Base-by-base conservation (phyloP, 2,797 vertebrate species). In the Astyanax mexicanus region DNA sequence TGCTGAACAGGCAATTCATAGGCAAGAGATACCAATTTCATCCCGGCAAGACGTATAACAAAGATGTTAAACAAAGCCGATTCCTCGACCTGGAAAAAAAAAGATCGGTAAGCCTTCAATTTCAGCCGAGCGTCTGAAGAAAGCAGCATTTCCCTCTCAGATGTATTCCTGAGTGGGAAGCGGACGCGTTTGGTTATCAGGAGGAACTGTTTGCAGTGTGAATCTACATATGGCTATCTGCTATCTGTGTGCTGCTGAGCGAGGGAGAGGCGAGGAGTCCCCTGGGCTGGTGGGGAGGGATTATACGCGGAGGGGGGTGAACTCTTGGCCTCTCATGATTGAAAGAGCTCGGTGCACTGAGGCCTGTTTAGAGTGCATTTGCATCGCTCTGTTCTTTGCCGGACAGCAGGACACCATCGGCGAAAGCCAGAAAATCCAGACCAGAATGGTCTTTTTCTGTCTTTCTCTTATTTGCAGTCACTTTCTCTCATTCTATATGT, bases 321-420 rank as follows among this genome's bases (percentile, higher is more conserved):
- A 92, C 93, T 92, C 84, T 90, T 93, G 92, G 85, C 92, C 91
- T 85, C 84, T 84, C 84, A 86, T 93, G 92, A 94, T 93, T 93
- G 92, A 93, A 93, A 92, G 90, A 92, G 89, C 90, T 88, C 80
- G 81, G 73, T 88, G 85, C 89, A 89, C 88, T 91, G 89, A 87
- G 90, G 86, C 87, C 89, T 91, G 91, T 93, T 94, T 93, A 92
- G 92, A 92, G 91, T 91, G 88, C 88, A 93, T 93, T 93, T 93
- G 91, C 92, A 92, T 92, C 82, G 88, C 92, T 93, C 87, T 86
- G 86, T 92, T 92, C 82, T n/a, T n/a, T 73, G 81, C 3, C 5
- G 86, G 82, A 85, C 89, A 88, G 86, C 85, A 78, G 88, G 86
- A 85, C 86, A 87, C 87, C 84, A 88, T 90, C 90, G 84, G 86